These are phyloP conservation scores for Rattus rattus DNA, from an alignment of 2,113 vertebrate species.

Conservation along the genomic window DNA sequence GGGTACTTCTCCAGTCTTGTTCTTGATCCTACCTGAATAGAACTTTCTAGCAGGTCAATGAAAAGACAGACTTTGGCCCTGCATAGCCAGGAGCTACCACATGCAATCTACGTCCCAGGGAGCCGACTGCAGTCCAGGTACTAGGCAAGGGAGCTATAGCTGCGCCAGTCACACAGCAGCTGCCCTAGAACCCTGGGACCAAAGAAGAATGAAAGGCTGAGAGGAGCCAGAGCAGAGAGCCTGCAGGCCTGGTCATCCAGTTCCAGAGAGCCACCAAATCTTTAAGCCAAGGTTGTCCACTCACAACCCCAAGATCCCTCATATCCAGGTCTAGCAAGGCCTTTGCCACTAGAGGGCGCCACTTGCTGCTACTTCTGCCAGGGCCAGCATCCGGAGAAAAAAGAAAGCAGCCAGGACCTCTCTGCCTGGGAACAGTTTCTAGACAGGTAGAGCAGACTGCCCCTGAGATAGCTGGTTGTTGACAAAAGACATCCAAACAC, in stretches of 20 bases:
- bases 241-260: background rate
- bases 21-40: background rate
- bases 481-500: background rate
- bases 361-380: background rate
- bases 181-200: background rate
- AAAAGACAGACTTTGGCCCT: background rate
- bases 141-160: background rate
- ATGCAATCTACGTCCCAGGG: background rate
- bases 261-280: background rate
- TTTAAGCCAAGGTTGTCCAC: background rate
- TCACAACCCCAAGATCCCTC: fast-evolving
- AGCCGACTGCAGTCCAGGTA: background rate
- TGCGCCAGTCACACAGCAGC: background rate
- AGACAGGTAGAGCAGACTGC: background rate
- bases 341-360: background rate
- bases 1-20: background rate
- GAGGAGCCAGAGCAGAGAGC: background rate
- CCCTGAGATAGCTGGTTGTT: background rate
- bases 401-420: background rate
- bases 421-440: background rate
- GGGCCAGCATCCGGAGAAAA: background rate
- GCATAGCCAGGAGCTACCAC: too few relatives aligned
- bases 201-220: background rate
- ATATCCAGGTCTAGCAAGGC: background rate
- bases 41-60: background rate